Evolutionary conservation across 2,113 vertebrate genomes (phyloP), one percentile per base, ranked within the genome.

Genomic region (Aythya baeri): DNA sequence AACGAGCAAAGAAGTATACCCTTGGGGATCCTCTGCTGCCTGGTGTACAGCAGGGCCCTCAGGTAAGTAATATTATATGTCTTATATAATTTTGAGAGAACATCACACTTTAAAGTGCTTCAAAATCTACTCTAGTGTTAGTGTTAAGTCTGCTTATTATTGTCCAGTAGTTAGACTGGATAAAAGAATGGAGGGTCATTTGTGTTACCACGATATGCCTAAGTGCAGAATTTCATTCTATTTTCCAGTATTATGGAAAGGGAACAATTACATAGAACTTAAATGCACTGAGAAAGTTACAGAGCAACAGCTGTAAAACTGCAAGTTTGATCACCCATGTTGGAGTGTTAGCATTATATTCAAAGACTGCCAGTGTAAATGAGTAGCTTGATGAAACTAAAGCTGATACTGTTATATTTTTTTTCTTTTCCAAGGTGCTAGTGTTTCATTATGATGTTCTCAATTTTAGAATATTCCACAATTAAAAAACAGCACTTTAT

Each of bases 1-100:
- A 98, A 44, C 95, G 96, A 70, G 98, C 98, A 84, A 98, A 97
- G 88, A 98, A 98, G 73, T 98, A 98, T 29, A 97, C 97, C 31
- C 97, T 99, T 83, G 99, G 99, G 77, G 97, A 99, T 96, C 98
- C 98, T 77, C 63, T 99, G 68, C 74, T 88, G 29, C 97, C 98
- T 43, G 97, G 86, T 58, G 97, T 99, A 68, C 97, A 96, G 68
- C 99, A 99, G 90, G 99, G 99, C 27, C 99, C 99, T 57, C 99
- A 99, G 88, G 99, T 99, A 95, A 89, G 94, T 81, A 65, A 63
- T 52, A 6, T 31, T 34, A 34, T 0, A 0, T 17, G 4, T 52
- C 46, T 17, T 63, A 7, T 7, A 22, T 22, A 73, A 55, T 6
- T 77, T 10, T 77, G 27, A 59, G 22, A 32, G 1, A 5, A 17